phyloP scores from a whole-genome alignment of 2,113 vertebrate species.

The Sphyrna mokarran region DNA sequence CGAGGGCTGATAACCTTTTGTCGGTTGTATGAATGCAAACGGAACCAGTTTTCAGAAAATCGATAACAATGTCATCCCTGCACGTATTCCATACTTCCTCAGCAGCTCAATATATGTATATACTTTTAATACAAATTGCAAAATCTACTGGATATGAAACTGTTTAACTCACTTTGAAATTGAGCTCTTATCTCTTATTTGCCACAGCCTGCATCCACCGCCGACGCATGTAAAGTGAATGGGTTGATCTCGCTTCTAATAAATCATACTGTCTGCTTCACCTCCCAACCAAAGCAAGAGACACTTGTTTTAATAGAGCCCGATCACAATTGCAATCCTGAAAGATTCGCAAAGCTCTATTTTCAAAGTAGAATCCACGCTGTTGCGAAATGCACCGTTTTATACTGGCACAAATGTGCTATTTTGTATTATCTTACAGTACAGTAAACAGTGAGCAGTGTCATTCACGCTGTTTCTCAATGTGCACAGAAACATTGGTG shows the following conservation, averaged over 20 bases:
- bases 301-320: conserved; percentile 22
- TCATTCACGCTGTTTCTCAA: neutral
- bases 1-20: conserved; percentile 20
- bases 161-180: conserved; percentile 35
- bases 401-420: neutral
- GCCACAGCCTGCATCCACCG: neutral
- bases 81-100: neutral
- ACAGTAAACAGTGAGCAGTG: neutral
- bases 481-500: neutral
- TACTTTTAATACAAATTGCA: conserved; percentile 34
- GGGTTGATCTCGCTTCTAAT: neutral
- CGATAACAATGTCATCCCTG: neutral
- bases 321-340: conserved; percentile 4
- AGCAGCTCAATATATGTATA: conserved; percentile 26
- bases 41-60: conserved; percentile 4
- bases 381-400: conserved; percentile 1
- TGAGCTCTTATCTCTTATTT: conserved; percentile 29
- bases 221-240: conserved; percentile 7
- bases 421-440: neutral
- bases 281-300: neutral
- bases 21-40: conserved; percentile 20
- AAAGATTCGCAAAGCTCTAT: neutral
- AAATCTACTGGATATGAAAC: conserved; percentile 35
- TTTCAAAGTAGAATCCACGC: conserved; percentile 2
- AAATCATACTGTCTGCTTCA: conserved; percentile 27